These are phyloP conservation scores for Crocallis elinguaria DNA, from an alignment of 2,888 invertebrate species.

Conservation along the genomic window DNA sequence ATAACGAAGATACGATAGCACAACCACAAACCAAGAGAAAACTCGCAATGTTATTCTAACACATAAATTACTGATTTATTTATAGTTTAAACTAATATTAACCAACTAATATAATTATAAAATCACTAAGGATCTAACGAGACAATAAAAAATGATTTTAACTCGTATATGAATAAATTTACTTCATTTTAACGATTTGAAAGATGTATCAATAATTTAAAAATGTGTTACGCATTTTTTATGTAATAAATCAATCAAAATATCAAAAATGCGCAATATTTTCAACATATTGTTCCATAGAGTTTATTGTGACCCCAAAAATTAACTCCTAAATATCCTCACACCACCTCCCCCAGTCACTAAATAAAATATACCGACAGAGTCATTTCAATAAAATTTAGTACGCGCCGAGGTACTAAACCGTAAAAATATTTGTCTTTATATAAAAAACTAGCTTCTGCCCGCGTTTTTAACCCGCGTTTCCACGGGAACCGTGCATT, in stretches of 20 bases:
- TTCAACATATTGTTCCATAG: constrained; percentile 12
- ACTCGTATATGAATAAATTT: constrained; percentile 31
- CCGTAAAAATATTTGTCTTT: not conserved
- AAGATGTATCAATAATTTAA: constrained; percentile 18
- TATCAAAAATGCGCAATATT: constrained; percentile 7
- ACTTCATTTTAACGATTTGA: constrained; percentile 26
- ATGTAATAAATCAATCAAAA: constrained; percentile 4
- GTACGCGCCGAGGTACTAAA: constrained; percentile 23
- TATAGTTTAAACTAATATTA: constrained; percentile 74
- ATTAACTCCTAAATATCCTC: constrained; percentile 48
- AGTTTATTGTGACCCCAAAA: constrained; percentile 34
- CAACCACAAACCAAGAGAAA: constrained; percentile 78
- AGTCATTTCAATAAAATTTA: constrained; percentile 57
- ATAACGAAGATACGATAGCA: constrained; percentile 64
- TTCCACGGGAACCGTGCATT: too few relatives aligned
- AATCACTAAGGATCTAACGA: constrained; percentile 68
- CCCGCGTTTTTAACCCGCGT: too few relatives aligned
- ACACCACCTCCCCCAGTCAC: constrained; percentile 79
- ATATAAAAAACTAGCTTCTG: too few relatives aligned
- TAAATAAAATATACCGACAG: constrained; percentile 36
- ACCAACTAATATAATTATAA: constrained; percentile 71
- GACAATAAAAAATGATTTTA: constrained; percentile 50
- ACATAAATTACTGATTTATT: constrained; percentile 78
- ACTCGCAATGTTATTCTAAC: constrained; percentile 75
- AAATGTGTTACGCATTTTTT: constrained; percentile 17